Base-by-base conservation (phyloP, 2,797 vertebrate genomes). In the Girardinus metallicus region DNA sequence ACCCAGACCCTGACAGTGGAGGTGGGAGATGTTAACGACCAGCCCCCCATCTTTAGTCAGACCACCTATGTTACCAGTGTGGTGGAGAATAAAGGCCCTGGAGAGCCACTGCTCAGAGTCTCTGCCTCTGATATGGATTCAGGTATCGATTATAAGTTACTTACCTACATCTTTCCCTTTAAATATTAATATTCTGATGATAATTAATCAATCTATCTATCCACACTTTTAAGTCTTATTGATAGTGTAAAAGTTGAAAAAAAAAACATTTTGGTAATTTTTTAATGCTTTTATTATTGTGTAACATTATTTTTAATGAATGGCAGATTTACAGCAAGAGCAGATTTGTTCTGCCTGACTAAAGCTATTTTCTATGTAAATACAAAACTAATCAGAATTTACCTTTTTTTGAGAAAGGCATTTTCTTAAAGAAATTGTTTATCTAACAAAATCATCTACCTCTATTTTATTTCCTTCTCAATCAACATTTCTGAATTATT, bases 1-100 rank as follows among this genome's bases (percentile, higher is more conserved):
- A 97, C 93, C 0, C 98, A 99, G 94, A 96, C 93, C 29, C 89
- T 99, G 88, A 97, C 95, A 0, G 70, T 99, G 57, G 57, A 90
- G 81, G 95, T 99, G 81, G 91, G 95, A 51, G 98, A 99, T 43
- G 93, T 97, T 39, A 99, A 98, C 60, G 98, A 99, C 70, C 96
- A 96, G 81, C 73, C 85, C 0, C 98, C 98, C 0, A 1, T 93
- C 62, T 99, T 98, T 93, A 90, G 89, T 73, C 94, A 95, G 83
- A 83, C 80, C 12, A 0, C 95, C 73, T 99, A 98, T 43, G 82
- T 95, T 55, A 90, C 95, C 88, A 91, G 89, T 0, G 94, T 98
- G 87, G 85, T 13, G 74, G 98, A 99, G 95, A 99, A 99, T 92
- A 92, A 74, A 82, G 91, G 93, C 68, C 95, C 96, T 0, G 97